These are phyloP conservation scores for Vulpes vulpes DNA, from an alignment of 2,113 vertebrate species.

Conservation along the genomic window DNA sequence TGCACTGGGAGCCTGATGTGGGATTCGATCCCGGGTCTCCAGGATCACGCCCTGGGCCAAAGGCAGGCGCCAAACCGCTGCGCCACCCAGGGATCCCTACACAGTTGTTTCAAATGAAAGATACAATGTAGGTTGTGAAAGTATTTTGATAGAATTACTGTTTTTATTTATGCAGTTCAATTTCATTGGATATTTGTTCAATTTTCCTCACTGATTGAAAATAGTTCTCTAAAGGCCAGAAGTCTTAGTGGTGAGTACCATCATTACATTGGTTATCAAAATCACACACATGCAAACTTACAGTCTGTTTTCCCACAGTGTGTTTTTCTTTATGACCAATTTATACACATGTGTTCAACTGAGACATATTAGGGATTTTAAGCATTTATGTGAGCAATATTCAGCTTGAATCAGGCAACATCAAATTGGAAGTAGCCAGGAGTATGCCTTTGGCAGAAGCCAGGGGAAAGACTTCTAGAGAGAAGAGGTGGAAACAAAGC, in stretches of 20 bases:
- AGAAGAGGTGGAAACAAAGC: background rate
- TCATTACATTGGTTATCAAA: background rate
- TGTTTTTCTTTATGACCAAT: background rate
- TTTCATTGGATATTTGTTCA: background rate
- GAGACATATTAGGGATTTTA: background rate
- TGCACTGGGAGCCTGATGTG: too few species aligned
- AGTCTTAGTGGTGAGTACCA: background rate
- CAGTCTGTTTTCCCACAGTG: background rate
- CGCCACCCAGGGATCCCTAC: too few species aligned
- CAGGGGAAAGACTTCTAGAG: background rate
- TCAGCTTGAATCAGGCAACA: background rate
- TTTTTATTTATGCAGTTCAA: background rate
- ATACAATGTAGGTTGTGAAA: background rate
- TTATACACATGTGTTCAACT: background rate
- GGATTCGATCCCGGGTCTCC: too few species aligned
- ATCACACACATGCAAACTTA: background rate
- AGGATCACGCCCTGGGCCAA: too few species aligned
- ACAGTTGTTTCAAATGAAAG: background rate
- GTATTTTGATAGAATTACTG: background rate
- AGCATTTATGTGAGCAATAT: background rate
- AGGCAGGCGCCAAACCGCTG: too few species aligned
- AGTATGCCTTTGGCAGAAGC: background rate
- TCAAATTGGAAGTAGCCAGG: background rate
- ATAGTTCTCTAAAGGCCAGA: background rate
- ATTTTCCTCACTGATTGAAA: background rate